These are phyloP conservation scores for Bradysia coprophila DNA, from an alignment of 1,140 invertebrate genomes.

Conservation along the genomic window DNA sequence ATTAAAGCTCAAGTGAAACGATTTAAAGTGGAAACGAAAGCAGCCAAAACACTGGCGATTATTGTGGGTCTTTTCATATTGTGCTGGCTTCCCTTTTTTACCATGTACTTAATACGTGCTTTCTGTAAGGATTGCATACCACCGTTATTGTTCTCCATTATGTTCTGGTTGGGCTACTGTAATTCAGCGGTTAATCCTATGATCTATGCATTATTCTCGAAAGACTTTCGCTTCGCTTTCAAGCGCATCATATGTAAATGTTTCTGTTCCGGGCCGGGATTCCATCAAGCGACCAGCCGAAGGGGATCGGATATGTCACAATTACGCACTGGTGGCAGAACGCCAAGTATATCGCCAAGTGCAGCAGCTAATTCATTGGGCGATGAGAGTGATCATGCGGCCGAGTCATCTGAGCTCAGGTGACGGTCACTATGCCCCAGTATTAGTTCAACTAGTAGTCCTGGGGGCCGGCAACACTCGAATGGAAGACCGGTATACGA, in stretches of 20 bases:
- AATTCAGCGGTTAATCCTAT: slow-evolving; percentile 72
- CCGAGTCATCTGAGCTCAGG: slow-evolving; percentile 30
- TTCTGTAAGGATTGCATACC: slow-evolving; percentile 34
- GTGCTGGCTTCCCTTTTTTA: slow-evolving; percentile 74
- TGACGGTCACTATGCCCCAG: slow-evolving; percentile 28
- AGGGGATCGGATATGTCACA: slow-evolving; percentile 48
- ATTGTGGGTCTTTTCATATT: slow-evolving; percentile 76
- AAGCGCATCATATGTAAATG: slow-evolving; percentile 49
- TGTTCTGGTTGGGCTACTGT: slow-evolving; percentile 78
- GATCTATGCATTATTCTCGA: slow-evolving; percentile 65
- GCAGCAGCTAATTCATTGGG: slow-evolving; percentile 25
- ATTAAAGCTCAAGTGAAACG: slow-evolving; percentile 35
- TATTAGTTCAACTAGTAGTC: slow-evolving; percentile 20
- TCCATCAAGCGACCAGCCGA: slow-evolving; percentile 22
- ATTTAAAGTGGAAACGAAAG: slow-evolving; percentile 57
- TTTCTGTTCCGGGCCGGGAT: slow-evolving; percentile 23
- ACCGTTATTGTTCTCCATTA: slow-evolving; percentile 44
- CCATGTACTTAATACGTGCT: slow-evolving; percentile 57
- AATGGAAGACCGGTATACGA: slow-evolving; percentile 20
- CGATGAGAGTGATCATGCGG: slow-evolving; percentile 31
- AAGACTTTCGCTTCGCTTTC: slow-evolving; percentile 60
- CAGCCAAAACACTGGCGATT: slow-evolving; percentile 69
- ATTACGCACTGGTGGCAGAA: slow-evolving; percentile 26
- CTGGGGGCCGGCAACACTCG: slow-evolving; percentile 20
- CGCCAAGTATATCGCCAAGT: slow-evolving; percentile 27